These are phyloP conservation scores for Camelus dromedarius DNA, from an alignment of 2,113 vertebrate genomes.

Conservation along the genomic window DNA sequence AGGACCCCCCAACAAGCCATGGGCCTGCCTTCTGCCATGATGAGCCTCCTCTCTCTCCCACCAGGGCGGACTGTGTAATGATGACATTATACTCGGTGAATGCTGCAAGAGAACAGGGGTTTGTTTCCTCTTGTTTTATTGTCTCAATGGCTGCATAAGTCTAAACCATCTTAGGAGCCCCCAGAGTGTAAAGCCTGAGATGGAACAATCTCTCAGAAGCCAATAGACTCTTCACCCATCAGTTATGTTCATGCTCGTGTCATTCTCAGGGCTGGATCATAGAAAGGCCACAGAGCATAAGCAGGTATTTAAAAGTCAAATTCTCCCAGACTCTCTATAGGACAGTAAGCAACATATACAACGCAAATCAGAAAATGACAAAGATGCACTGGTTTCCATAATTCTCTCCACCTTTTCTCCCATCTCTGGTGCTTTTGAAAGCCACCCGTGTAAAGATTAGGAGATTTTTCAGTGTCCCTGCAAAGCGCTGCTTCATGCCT, in stretches of 20 bases:
- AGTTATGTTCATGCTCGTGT: not conserved
- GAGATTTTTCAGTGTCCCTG: not conserved
- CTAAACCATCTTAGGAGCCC: slow-evolving; percentile 83
- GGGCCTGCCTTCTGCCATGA: slow-evolving; percentile 81
- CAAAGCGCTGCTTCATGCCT: not conserved
- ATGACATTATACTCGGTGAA: slow-evolving; percentile 80
- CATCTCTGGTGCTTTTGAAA: not conserved
- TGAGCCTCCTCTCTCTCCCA: slow-evolving; percentile 78
- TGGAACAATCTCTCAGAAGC: slow-evolving; percentile 81
- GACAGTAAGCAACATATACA: slow-evolving; percentile 15
- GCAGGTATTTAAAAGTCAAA: slow-evolving; percentile 69
- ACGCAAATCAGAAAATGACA: not conserved
- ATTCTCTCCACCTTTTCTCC: not conserved
- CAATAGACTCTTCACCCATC: slow-evolving; percentile 56
- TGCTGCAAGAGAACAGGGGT: slow-evolving; percentile 72
- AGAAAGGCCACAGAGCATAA: not conserved
- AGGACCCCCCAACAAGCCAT: slow-evolving; percentile 74
- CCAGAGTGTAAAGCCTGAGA: slow-evolving; percentile 76
- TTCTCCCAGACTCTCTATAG: not conserved
- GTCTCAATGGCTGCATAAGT: slow-evolving; percentile 80
- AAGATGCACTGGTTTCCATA: not conserved
- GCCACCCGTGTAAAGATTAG: not conserved
- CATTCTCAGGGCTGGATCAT: not conserved
- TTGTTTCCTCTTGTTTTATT: slow-evolving; percentile 61
- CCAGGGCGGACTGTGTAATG: slow-evolving; percentile 77